Evolutionary conservation across 2,113 vertebrate genomes (phyloP).

Genomic region (Coptodon bakossiorum): DNA sequence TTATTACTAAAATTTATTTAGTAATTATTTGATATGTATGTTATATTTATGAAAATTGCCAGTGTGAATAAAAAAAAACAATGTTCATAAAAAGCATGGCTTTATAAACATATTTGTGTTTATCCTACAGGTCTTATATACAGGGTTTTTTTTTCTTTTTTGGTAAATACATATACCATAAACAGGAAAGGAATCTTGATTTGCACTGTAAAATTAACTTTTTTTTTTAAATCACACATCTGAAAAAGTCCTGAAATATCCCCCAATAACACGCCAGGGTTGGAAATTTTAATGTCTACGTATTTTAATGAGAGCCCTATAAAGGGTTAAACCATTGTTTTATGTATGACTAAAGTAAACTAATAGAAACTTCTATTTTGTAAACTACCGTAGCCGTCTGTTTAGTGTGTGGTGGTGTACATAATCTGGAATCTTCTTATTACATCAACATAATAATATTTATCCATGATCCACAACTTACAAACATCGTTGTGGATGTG

Average conservation of each 20-base stretch:
- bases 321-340: not conserved
- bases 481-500: not conserved
- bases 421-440: not conserved
- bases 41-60: not conserved
- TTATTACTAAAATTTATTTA: not conserved
- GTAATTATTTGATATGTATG: not conserved
- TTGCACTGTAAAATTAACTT: not conserved
- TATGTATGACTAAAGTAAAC: not conserved
- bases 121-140: not conserved
- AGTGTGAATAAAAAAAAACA: not conserved
- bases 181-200: not conserved
- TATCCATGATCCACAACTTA: not conserved
- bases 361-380: fast-evolving
- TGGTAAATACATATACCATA: not conserved
- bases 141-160: not conserved
- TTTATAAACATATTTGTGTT: not conserved
- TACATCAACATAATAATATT: not conserved
- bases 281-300: not conserved
- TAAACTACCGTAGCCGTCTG: not conserved
- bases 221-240: fast-evolving
- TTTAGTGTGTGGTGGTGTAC: not conserved
- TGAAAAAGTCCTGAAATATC: not conserved
- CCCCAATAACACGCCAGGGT: not conserved
- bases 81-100: not conserved
- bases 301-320: not conserved